A percentile compares a stretch with the other conserved stretches of the same genome.
Conservation (phyloP, 1,140 invertebrate species). For the Saccostrea glomerata region DNA sequence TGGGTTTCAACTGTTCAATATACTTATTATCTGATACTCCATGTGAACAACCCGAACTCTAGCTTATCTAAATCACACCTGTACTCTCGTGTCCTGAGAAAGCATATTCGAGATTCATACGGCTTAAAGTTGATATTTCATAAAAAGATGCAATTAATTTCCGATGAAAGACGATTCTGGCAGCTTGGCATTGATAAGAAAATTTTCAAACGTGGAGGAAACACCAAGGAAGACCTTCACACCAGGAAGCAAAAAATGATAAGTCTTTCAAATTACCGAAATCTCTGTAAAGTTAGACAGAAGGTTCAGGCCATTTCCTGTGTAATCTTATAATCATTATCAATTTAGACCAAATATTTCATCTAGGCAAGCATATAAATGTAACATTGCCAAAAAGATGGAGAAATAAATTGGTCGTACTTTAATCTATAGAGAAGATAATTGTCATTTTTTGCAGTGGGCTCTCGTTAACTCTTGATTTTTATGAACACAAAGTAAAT, state of each 20-base stretch:
- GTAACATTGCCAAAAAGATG: background rate
- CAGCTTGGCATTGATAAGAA: background rate
- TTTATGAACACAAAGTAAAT: background rate
- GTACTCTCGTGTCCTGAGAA: background rate
- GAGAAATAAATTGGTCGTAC: background rate
- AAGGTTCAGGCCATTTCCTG: constrained; percentile 10
- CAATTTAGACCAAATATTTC: background rate
- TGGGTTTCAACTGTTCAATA: no score
- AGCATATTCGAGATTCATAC: background rate
- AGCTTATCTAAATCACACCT: background rate
- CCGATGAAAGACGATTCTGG: background rate
- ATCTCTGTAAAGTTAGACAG: background rate
- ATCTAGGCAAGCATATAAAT: background rate
- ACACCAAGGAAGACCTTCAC: no score
- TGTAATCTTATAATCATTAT: constrained; percentile 13
- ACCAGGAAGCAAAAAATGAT: background rate
- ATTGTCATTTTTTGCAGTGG: background rate
- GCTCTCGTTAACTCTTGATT: background rate
- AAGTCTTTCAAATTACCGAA: background rate
- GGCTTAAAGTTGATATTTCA: background rate
- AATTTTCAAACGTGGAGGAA: background rate
- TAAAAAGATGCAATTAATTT: background rate
- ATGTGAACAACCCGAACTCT: background rate
- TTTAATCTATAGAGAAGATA: background rate
- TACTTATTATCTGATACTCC: background rate